Evolutionary conservation across 2,888 invertebrate genomes (phyloP).

Genomic region (Micropterix aruncella): DNA sequence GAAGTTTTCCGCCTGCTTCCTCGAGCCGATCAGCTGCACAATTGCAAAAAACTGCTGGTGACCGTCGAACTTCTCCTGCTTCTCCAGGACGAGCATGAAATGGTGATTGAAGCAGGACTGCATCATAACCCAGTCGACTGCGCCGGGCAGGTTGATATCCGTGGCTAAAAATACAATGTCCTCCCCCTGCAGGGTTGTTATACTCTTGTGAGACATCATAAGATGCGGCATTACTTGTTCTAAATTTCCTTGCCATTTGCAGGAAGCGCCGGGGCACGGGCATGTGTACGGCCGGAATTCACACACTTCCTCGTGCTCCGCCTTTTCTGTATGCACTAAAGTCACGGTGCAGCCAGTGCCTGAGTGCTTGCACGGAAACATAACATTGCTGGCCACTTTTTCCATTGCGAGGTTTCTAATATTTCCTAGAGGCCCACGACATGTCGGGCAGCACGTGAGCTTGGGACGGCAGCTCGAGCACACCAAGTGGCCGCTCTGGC

Average conservation of each 20-base stretch:
- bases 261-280: conserved; percentile 98
- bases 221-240: conserved; percentile 98
- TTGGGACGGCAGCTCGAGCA: conserved; percentile 96
- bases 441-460: conserved; percentile 94
- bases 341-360: conserved; percentile 89
- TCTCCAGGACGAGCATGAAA: conserved; percentile 98
- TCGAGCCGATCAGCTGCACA: conserved; percentile 95
- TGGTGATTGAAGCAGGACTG: conserved; percentile 99
- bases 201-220: conserved; percentile 94
- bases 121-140: conserved; percentile 99
- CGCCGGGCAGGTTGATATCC: conserved; percentile 97
- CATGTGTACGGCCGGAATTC: conserved; percentile 97
- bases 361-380: conserved; percentile 98
- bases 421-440: conserved; percentile 91
- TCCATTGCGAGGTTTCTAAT: conserved; percentile 99
- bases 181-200: conserved; percentile 96
- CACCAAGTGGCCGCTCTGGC: conserved; percentile 96
- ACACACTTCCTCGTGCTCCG: conserved; percentile 96
- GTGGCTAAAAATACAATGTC: conserved; percentile 99
- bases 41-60: conserved; percentile 96
- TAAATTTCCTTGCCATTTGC: conserved; percentile 97
- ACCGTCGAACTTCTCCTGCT: conserved; percentile 95
- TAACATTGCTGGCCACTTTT: conserved; percentile 95
- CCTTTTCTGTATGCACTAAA: conserved; percentile 91
- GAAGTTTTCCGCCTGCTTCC: conserved; percentile 98